Percentiles rank a stretch among this genome's conserved stretches.
These are phyloP conservation scores for Channa maculata DNA, from an alignment of 2,113 vertebrate species.

Conservation along the genomic window DNA sequence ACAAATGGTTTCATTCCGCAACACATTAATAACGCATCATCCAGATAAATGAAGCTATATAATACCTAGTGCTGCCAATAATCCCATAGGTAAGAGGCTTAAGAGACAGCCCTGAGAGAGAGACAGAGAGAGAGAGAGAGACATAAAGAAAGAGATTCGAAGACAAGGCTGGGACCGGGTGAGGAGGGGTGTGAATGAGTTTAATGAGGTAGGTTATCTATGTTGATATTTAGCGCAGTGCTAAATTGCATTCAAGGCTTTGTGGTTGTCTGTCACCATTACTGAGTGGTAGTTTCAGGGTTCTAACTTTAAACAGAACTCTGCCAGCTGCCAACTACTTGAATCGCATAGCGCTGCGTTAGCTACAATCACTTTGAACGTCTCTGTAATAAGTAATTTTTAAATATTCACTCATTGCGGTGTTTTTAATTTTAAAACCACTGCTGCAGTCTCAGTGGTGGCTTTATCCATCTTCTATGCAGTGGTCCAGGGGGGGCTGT, in stretches of 20 bases:
- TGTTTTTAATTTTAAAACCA: no score
- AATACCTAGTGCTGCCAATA: constrained; percentile 76
- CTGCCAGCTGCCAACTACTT: constrained; percentile 6
- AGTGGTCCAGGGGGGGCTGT: no score
- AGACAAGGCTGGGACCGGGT: neutral
- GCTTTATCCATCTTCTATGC: no score
- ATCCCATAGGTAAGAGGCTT: constrained; percentile 82
- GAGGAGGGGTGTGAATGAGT: constrained; percentile 40
- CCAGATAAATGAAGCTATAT: constrained; percentile 79
- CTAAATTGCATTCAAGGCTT: constrained; percentile 23
- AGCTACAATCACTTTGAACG: neutral
- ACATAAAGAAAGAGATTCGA: constrained; percentile 19
- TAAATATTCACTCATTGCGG: no score
- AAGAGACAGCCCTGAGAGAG: constrained; percentile 62
- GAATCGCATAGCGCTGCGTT: neutral
- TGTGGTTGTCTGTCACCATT: constrained; percentile 19
- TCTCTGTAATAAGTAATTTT: neutral
- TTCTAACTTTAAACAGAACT: constrained; percentile 62
- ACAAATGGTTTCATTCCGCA: constrained; percentile 76
- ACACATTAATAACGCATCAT: constrained; percentile 79
- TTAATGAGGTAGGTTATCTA: constrained; percentile 53
- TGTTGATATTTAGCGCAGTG: constrained; percentile 52
- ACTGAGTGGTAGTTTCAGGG: constrained; percentile 35
- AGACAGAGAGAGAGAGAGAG: constrained; percentile 27
- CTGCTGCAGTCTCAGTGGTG: no score